These are phyloP conservation scores for Poeciliopsis occidentalis DNA, from an alignment of 2,113 vertebrate genomes.

Conservation along the genomic window DNA sequence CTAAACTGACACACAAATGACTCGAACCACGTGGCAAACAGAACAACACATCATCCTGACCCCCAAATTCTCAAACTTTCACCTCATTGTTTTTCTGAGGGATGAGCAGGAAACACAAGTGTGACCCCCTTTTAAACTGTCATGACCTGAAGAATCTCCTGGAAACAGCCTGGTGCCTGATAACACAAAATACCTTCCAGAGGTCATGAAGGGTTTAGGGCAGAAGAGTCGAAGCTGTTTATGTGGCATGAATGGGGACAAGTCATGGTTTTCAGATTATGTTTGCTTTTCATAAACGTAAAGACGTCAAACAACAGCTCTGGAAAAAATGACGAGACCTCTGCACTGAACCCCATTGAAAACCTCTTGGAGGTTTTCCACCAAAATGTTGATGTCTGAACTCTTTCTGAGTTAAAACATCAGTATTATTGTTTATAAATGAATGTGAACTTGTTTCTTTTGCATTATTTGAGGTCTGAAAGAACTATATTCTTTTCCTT, in stretches of 20 bases:
- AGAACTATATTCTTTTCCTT: too few relatives aligned
- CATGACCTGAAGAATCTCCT: background rate
- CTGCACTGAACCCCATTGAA: too few relatives aligned
- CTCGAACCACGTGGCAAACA: background rate
- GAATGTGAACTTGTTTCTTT: too few relatives aligned
- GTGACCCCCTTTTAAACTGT: background rate
- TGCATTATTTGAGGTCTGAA: too few relatives aligned
- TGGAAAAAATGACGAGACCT: too few relatives aligned
- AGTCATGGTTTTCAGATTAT: background rate
- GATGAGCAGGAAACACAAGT: background rate
- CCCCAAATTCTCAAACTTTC: background rate
- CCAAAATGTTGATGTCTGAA: too few relatives aligned
- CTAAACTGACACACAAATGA: background rate
- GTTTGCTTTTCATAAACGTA: background rate
- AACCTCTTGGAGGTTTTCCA: too few relatives aligned
- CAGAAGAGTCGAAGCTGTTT: background rate
- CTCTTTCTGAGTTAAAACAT: too few relatives aligned
- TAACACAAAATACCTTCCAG: background rate
- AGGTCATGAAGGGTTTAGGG: background rate
- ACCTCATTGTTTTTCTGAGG: background rate
- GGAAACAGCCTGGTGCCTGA: constrained; percentile 3
- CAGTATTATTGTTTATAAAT: too few relatives aligned
- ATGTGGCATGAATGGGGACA: background rate
- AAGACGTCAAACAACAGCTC: background rate
- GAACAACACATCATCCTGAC: background rate